Percentiles rank a stretch among this genome's conserved stretches.
phyloP scores from a whole-genome alignment of 2,113 vertebrate species.

The Prunella himalayana region DNA sequence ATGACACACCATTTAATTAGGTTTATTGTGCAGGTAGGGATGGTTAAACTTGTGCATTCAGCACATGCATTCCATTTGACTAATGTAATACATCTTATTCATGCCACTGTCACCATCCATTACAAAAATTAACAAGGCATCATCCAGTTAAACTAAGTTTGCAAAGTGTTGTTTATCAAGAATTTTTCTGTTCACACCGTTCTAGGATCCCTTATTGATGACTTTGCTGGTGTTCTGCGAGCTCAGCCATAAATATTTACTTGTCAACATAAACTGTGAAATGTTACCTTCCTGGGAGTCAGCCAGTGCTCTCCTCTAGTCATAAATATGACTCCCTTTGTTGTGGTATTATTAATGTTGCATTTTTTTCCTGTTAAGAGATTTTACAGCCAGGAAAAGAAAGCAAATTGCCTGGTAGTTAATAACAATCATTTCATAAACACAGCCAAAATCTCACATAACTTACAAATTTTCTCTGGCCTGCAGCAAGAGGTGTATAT shows the following conservation, averaged over 20 bases:
- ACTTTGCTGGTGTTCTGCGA: background rate
- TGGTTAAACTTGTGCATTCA: slow-evolving; percentile 46
- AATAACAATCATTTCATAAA: background rate
- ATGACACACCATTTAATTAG: slow-evolving; percentile 63
- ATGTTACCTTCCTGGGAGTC: slow-evolving; percentile 17
- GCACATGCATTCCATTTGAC: slow-evolving; percentile 26
- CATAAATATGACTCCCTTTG: slow-evolving; percentile 17
- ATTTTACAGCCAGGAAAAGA: background rate
- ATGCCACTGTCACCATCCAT: slow-evolving; percentile 37
- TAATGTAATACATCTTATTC: slow-evolving; percentile 58
- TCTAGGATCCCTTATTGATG: background rate
- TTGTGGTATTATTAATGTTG: background rate
- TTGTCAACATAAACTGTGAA: slow-evolving; percentile 25
- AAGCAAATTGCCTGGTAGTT: background rate
- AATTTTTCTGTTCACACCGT: background rate
- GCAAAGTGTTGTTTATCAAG: background rate
- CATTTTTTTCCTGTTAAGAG: background rate
- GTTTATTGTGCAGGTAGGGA: slow-evolving; percentile 45
- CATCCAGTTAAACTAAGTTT: slow-evolving; percentile 9
- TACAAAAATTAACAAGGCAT: slow-evolving; percentile 60
- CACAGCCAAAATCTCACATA: background rate
- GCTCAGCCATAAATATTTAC: slow-evolving; percentile 26
- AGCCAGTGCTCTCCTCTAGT: background rate
- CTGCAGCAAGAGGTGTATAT: background rate
- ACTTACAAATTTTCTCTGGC: background rate